Conservation (phyloP, 2,113 vertebrate species). For the Nesoenas mayeri region DNA sequence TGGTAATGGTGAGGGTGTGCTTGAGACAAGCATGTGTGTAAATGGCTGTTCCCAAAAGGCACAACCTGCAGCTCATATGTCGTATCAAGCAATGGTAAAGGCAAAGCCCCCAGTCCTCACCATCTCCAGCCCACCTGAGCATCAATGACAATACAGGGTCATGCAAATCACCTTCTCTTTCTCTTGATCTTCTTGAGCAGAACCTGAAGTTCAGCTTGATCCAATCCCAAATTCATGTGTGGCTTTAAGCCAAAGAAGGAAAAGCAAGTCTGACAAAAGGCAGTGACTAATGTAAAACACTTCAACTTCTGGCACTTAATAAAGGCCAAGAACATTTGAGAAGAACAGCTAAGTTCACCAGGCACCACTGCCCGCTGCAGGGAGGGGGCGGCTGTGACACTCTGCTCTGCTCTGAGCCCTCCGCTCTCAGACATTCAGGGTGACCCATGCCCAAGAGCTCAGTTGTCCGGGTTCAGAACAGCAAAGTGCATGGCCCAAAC, state of each 20-base stretch:
- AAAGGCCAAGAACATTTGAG: not conserved
- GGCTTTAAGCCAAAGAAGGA: not conserved
- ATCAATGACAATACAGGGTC: not conserved
- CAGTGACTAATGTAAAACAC: not conserved
- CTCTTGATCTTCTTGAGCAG: not conserved
- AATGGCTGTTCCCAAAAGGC: rapidly evolving
- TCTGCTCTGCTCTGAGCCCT: not conserved
- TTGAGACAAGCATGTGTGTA: rapidly evolving
- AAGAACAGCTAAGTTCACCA: not conserved
- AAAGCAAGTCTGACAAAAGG: not conserved
- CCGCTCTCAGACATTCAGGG: not conserved
- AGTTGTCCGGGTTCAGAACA: rapidly evolving
- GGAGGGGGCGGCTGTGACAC: not conserved
- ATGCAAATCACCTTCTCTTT: not conserved
- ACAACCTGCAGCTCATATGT: not conserved
- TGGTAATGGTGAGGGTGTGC: not conserved
- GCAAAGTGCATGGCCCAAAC: not conserved
- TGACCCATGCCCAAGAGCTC: not conserved
- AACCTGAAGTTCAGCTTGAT: not conserved
- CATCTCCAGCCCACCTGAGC: not conserved
- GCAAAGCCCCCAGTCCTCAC: not conserved
- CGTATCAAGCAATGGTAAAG: not conserved
- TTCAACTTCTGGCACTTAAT: not conserved
- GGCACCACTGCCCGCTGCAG: not conserved
- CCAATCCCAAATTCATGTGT: not conserved